These are phyloP conservation scores for Trissolcus brochymenae DNA, from an alignment of 2,888 invertebrate genomes.

Conservation along the genomic window DNA sequence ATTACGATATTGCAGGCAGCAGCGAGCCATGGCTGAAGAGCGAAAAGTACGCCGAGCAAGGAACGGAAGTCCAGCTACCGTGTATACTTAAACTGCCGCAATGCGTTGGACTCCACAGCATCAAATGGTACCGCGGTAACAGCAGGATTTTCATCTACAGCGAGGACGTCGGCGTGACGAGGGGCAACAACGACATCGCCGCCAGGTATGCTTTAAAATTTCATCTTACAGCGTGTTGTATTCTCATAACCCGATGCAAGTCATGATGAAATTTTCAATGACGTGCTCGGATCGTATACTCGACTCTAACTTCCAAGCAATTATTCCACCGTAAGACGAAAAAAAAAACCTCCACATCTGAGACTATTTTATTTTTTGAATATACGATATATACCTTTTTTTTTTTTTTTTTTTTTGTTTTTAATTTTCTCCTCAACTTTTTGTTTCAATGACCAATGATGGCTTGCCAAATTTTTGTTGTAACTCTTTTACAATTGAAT, in stretches of 20 bases:
- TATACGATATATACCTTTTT: too few relatives aligned
- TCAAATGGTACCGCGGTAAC: conserved; percentile 89
- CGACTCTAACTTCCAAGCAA: neutral
- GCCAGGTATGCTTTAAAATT: conserved; percentile 79
- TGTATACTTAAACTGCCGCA: conserved; percentile 84
- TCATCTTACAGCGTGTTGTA: conserved; percentile 36
- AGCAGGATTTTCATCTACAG: conserved; percentile 87
- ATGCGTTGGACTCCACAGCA: conserved; percentile 88
- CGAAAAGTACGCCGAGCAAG: conserved; percentile 81
- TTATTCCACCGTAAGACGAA: neutral
- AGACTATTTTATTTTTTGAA: too few relatives aligned
- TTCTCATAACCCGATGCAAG: conserved; percentile 50
- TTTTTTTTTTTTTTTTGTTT: too few relatives aligned
- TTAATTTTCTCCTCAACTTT: too few relatives aligned
- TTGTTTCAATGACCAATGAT: too few relatives aligned
- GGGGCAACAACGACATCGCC: conserved; percentile 84
- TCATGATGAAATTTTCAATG: conserved; percentile 23
- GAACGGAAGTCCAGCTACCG: conserved; percentile 83
- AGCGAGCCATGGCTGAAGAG: conserved; percentile 73
- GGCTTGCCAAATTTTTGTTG: too few relatives aligned
- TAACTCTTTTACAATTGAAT: too few relatives aligned
- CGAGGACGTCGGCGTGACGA: conserved; percentile 81
- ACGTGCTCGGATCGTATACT: neutral
- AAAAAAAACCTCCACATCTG: too few relatives aligned
- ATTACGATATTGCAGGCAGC: conserved; percentile 67